A percentile compares a stretch with the other conserved stretches of the same genome.
phyloP scores from a whole-genome alignment of 2,888 invertebrate species.

The Limnephilus lunatus region DNA sequence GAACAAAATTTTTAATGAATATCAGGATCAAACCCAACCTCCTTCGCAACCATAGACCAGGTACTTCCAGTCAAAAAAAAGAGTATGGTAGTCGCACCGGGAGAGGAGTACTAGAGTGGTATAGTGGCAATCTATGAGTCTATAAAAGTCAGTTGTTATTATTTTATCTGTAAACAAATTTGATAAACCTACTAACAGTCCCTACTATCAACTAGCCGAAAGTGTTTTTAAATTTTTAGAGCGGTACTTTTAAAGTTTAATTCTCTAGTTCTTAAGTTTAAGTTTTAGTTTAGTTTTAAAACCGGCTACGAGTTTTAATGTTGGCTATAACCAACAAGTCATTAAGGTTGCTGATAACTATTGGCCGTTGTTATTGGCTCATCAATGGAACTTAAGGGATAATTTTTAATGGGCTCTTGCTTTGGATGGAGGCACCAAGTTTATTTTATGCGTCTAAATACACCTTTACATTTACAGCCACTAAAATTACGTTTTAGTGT shows the following conservation, averaged over 20 bases:
- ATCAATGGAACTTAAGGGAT: neutral
- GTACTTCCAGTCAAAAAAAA: too few relatives aligned
- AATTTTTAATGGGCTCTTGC: neutral
- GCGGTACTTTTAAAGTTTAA: neutral
- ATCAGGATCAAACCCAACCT: too few relatives aligned
- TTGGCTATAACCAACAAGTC: constrained; percentile 2
- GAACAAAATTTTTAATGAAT: too few relatives aligned
- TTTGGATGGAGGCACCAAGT: neutral
- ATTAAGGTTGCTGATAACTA: neutral
- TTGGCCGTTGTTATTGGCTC: neutral
- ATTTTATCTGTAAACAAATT: neutral
- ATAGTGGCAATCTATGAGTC: too few relatives aligned
- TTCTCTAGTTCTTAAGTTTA: neutral
- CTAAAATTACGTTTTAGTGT: neutral
- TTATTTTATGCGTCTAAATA: neutral
- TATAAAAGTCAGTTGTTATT: neutral
- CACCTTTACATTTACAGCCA: neutral
- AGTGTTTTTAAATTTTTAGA: neutral
- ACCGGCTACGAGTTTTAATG: neutral
- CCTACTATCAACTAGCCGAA: neutral
- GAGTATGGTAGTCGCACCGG: too few relatives aligned
- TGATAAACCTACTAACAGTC: neutral
- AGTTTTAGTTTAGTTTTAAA: neutral
- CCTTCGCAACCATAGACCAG: too few relatives aligned
- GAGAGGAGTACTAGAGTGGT: too few relatives aligned